A percentile compares a stretch with the other conserved stretches of the same genome.
Evolutionary conservation across 2,888 invertebrate genomes (phyloP).

Genomic region (Drosophila gaucha): DNA sequence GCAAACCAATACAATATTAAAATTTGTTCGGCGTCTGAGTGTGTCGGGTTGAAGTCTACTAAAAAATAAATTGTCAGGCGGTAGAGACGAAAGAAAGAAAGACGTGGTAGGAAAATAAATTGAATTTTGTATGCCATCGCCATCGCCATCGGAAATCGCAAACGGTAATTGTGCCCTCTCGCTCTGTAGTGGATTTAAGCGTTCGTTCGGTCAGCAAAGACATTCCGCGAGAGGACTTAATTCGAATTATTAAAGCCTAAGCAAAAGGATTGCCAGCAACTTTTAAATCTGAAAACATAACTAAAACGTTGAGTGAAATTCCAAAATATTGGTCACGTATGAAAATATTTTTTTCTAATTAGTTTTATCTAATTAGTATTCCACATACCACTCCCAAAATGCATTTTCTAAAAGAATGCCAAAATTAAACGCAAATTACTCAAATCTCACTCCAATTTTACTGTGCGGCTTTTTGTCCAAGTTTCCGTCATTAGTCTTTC

Average conservation of each 20-base stretch:
- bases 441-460: neutral
- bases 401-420: slow-evolving; percentile 8
- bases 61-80: slow-evolving; percentile 49
- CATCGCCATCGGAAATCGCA: slow-evolving; percentile 68
- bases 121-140: slow-evolving; percentile 62
- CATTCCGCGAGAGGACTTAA: slow-evolving; percentile 16
- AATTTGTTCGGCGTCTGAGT: slow-evolving; percentile 40
- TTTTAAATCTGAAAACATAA: neutral
- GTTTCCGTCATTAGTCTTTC: slow-evolving; percentile 71
- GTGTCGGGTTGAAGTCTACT: slow-evolving; percentile 24
- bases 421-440: slow-evolving; percentile 16
- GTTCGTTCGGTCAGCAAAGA: slow-evolving; percentile 20
- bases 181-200: slow-evolving; percentile 9
- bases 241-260: neutral
- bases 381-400: slow-evolving; percentile 1
- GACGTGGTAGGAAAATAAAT: slow-evolving; percentile 73
- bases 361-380: slow-evolving; percentile 49
- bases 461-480: slow-evolving; percentile 26
- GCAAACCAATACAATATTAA: slow-evolving; percentile 54
- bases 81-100: slow-evolving; percentile 28
- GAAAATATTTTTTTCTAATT: slow-evolving; percentile 7
- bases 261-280: slow-evolving; percentile 20
- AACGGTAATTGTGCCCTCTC: slow-evolving; percentile 65
- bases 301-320: slow-evolving; percentile 10
- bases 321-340: slow-evolving; percentile 10